phyloP scores from a whole-genome alignment of 2,888 invertebrate species.

The Ceraclea dissimilis region DNA sequence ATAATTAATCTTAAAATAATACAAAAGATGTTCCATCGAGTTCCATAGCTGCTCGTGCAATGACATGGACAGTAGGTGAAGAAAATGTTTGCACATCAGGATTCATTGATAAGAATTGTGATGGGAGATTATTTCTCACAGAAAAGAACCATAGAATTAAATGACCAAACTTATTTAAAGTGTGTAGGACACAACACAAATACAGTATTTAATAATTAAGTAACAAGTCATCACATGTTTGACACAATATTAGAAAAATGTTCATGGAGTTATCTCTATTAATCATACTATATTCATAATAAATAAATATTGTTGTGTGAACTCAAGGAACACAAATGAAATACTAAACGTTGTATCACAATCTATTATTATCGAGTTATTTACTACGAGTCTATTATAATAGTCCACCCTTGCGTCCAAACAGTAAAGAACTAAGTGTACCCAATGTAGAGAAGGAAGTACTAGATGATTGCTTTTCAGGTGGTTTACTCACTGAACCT shows the following conservation, averaged over 20 bases:
- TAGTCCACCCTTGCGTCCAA: constrained; percentile 80
- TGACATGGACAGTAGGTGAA: too few relatives aligned
- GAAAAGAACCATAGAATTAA: too few relatives aligned
- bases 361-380: neutral
- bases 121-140: too few relatives aligned
- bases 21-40: too few relatives aligned
- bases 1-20: neutral
- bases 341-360: neutral
- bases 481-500: constrained; percentile 29
- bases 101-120: too few relatives aligned
- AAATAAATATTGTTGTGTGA: neutral
- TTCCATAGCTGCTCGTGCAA: too few relatives aligned
- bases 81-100: too few relatives aligned
- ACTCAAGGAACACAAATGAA: neutral
- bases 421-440: constrained; percentile 69
- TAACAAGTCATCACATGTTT: neutral
- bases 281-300: too few relatives aligned
- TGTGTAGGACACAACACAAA: too few relatives aligned
- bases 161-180: too few relatives aligned
- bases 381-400: constrained; percentile 40
- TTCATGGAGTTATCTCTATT: neutral
- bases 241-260: neutral
- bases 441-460: constrained; percentile 52
- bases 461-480: constrained; percentile 31
- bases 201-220: too few relatives aligned